Percentiles rank a stretch among this genome's conserved stretches.
These are phyloP conservation scores for Aldrovandia affinis DNA, from an alignment of 2,797 vertebrate species.

Conservation along the genomic window DNA sequence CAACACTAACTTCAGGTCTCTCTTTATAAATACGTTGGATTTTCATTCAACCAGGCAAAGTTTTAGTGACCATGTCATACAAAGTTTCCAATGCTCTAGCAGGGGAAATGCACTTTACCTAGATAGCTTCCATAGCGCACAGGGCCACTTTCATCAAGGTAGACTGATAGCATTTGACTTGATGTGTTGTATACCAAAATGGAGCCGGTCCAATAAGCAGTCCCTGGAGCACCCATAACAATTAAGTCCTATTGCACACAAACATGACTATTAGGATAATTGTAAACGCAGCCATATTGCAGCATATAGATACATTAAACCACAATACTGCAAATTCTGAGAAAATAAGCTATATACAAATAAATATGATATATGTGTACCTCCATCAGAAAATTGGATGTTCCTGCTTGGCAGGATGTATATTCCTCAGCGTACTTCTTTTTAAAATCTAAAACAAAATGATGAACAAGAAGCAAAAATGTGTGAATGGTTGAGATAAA, in stretches of 20 bases:
- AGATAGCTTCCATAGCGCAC: conserved; percentile 92
- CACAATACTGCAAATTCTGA: background rate
- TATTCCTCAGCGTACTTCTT: conserved; percentile 83
- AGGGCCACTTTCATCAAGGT: conserved; percentile 72
- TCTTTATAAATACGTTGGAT: no score
- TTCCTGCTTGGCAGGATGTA: conserved; percentile 92
- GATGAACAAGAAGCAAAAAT: conserved; percentile 1
- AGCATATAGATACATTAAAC: background rate
- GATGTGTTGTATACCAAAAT: conserved; percentile 86
- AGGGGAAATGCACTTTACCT: conserved; percentile 70
- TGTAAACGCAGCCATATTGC: background rate
- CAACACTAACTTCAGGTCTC: no score
- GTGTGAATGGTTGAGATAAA: background rate
- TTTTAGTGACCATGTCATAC: background rate
- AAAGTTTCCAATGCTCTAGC: background rate
- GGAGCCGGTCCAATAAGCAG: conserved; percentile 91
- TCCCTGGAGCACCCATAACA: conserved; percentile 94
- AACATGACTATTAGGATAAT: conserved; percentile 35
- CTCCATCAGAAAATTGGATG: conserved; percentile 80
- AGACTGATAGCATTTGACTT: conserved; percentile 72
- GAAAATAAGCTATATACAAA: conserved; percentile 22
- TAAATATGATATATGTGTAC: no score
- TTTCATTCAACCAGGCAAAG: no score
- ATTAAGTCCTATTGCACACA: conserved; percentile 84
- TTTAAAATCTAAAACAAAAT: conserved; percentile 73